These are phyloP conservation scores for Hydra vulgaris DNA, from an alignment of 30 jellyfish, hydroid and myxozoan genomes.

Conservation along the genomic window DNA sequence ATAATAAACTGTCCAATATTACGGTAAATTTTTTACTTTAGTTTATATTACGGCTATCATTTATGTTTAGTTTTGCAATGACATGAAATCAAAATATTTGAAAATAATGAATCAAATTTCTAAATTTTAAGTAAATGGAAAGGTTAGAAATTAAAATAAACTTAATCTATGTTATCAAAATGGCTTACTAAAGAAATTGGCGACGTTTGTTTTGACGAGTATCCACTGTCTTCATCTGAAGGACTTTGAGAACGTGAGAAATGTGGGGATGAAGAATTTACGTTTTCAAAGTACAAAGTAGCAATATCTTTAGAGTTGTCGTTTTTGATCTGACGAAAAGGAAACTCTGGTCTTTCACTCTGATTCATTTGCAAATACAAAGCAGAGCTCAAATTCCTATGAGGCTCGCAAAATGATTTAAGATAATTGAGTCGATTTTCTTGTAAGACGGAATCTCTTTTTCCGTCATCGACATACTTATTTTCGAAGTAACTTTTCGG, in stretches of 20 bases:
- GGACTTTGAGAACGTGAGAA: constrained; percentile 75
- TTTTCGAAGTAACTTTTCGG: not conserved
- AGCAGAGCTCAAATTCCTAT: not conserved
- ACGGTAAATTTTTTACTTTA: no score
- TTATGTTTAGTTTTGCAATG: no score
- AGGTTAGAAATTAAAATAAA: not conserved
- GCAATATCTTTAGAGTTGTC: not conserved
- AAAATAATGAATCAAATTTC: no score
- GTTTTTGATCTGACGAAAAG: not conserved
- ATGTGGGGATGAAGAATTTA: constrained; percentile 61
- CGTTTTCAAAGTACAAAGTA: not conserved
- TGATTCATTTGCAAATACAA: not conserved
- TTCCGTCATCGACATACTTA: not conserved
- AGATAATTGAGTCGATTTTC: not conserved
- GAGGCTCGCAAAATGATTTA: not conserved
- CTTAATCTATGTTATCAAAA: not conserved
- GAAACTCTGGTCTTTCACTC: not conserved
- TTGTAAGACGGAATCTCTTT: not conserved
- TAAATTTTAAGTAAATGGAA: not conserved
- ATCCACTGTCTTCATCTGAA: constrained; percentile 32
- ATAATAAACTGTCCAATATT: no score
- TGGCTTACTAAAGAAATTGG: constrained; percentile 23
- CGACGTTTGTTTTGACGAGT: constrained; percentile 33
- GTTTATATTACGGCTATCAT: no score
- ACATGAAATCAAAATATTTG: no score